phyloP scores from a whole-genome alignment of 2,888 invertebrate species.

The Tenodera sinensis region DNA sequence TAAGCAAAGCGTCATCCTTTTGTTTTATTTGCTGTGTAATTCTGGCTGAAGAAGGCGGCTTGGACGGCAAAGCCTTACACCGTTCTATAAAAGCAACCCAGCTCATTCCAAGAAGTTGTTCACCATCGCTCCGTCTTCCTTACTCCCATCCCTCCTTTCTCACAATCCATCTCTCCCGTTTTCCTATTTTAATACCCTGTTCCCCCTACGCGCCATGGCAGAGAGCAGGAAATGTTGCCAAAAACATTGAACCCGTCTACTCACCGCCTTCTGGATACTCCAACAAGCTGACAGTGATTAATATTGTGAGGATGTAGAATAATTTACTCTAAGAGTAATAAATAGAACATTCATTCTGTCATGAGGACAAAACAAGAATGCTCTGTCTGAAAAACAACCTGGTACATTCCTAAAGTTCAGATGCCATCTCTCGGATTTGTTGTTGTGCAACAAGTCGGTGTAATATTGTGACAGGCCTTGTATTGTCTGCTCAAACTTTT shows the following conservation, averaged over 20 bases:
- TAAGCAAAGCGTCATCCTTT: background rate
- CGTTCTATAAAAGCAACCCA: conserved; percentile 1
- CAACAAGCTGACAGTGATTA: background rate
- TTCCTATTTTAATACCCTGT: conserved; percentile 9
- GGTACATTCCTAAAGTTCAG: background rate
- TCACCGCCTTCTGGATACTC: background rate
- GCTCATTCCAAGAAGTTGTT: conserved; percentile 3
- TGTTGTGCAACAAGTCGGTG: background rate
- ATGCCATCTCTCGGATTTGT: background rate
- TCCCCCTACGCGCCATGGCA: background rate
- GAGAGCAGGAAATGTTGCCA: background rate
- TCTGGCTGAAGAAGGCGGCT: background rate
- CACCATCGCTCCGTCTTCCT: background rate
- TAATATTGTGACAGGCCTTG: background rate
- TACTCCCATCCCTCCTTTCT: background rate
- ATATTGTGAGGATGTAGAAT: background rate
- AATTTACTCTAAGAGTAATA: background rate
- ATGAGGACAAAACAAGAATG: background rate
- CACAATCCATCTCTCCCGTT: conserved; percentile 4
- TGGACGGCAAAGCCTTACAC: background rate
- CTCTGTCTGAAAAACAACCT: background rate
- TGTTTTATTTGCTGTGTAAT: background rate
- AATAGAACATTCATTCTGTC: background rate
- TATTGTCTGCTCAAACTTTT: background rate
- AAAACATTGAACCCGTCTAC: background rate